Conservation (phyloP, 2,797 vertebrate species). For the Crax fasciolata region DNA sequence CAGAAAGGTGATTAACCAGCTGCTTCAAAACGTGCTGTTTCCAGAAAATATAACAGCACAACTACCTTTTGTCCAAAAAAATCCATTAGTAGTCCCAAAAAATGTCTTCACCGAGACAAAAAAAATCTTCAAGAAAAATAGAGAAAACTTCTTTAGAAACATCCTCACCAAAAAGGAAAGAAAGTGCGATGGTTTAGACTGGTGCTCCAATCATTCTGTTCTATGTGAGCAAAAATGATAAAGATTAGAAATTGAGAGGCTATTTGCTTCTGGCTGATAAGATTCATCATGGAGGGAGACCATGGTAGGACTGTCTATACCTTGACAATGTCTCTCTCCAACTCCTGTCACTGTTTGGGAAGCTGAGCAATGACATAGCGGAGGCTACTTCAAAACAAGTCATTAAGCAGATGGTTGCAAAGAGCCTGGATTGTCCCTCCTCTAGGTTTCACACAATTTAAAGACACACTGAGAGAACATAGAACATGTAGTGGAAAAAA, state of each 20-base stretch:
- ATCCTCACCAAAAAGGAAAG: neutral
- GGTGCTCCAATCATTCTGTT: neutral
- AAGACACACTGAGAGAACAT: neutral
- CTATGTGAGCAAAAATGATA: rapidly evolving
- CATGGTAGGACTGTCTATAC: neutral
- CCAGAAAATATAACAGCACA: neutral
- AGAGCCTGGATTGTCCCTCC: neutral
- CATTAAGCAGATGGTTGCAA: neutral
- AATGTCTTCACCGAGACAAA: neutral
- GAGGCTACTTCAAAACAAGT: neutral
- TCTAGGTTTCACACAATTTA: neutral
- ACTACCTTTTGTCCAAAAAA: neutral
- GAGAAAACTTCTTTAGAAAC: neutral
- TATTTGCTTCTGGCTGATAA: neutral
- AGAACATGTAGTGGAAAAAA: neutral
- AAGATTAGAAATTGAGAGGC: neutral
- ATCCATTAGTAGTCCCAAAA: neutral
- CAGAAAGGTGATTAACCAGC: neutral
- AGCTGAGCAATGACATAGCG: neutral
- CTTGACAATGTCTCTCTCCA: neutral
- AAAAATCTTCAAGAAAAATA: neutral
- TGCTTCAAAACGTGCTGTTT: neutral
- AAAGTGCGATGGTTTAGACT: neutral
- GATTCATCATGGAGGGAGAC: rapidly evolving
- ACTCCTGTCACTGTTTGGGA: neutral